Evolutionary conservation across 1,140 invertebrate genomes (phyloP).

Genomic region (Holotrichia oblita): DNA sequence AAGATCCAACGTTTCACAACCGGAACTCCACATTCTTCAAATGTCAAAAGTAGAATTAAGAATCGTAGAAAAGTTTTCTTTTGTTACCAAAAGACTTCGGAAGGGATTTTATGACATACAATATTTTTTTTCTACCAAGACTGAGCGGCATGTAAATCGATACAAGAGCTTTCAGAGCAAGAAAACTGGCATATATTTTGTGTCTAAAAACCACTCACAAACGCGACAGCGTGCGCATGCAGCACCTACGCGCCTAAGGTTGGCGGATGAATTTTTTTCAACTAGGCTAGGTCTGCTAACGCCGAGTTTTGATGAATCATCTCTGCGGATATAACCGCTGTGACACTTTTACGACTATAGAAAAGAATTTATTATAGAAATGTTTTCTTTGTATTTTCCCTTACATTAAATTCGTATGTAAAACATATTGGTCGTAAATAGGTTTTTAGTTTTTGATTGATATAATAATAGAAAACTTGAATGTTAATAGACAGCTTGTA

Average conservation of each 20-base stretch:
- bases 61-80: neutral
- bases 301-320: neutral
- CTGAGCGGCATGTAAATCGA: neutral
- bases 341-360: neutral
- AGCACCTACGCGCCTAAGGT: neutral
- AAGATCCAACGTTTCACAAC: neutral
- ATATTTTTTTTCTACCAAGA: neutral
- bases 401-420: no score
- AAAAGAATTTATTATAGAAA: neutral
- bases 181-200: neutral
- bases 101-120: neutral
- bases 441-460: no score
- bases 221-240: neutral
- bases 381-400: no score
- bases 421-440: no score
- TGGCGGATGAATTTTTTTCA: slow-evolving; percentile 11
- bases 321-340: neutral
- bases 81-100: neutral
- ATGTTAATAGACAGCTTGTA: no score
- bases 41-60: neutral
- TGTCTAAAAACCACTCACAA: neutral
- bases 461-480: no score
- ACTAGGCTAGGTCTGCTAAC: neutral
- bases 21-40: neutral
- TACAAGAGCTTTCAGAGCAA: neutral